Conservation (phyloP, 2,888 invertebrate species). For the Drosophila fulvimacula region DNA sequence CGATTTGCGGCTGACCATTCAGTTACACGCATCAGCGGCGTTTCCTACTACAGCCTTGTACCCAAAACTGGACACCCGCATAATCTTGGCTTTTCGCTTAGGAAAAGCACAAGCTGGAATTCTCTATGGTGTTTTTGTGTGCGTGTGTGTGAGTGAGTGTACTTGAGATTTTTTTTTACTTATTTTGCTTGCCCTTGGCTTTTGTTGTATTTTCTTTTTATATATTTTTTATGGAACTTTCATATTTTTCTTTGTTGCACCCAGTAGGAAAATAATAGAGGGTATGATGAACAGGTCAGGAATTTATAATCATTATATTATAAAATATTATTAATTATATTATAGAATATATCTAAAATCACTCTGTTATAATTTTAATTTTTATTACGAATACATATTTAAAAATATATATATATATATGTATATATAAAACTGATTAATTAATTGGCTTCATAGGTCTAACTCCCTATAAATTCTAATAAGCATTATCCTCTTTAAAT, state of each 20-base stretch:
- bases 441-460: neutral
- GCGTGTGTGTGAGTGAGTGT: constrained; percentile 40
- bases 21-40: constrained; percentile 80
- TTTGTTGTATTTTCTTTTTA: constrained; percentile 63
- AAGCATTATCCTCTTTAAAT: neutral
- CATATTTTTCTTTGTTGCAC: constrained; percentile 40
- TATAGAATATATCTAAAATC: neutral
- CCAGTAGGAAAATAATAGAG: neutral
- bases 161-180: constrained; percentile 53
- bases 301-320: too few relatives aligned
- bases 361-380: too few relatives aligned
- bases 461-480: neutral
- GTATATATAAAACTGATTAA: too few relatives aligned
- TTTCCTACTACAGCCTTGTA: constrained; percentile 22
- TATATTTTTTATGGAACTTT: constrained; percentile 44
- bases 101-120: constrained; percentile 57
- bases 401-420: too few relatives aligned
- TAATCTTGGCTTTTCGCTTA: constrained; percentile 62
- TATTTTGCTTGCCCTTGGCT: constrained; percentile 37
- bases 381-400: too few relatives aligned
- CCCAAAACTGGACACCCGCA: constrained; percentile 68
- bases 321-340: neutral
- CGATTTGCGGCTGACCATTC: constrained; percentile 81
- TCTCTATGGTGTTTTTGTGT: neutral
- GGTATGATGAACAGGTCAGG: constrained; percentile 14